Evolutionary conservation across 2,888 invertebrate genomes (phyloP).

Genomic region (Tryphoninae sp.): DNA sequence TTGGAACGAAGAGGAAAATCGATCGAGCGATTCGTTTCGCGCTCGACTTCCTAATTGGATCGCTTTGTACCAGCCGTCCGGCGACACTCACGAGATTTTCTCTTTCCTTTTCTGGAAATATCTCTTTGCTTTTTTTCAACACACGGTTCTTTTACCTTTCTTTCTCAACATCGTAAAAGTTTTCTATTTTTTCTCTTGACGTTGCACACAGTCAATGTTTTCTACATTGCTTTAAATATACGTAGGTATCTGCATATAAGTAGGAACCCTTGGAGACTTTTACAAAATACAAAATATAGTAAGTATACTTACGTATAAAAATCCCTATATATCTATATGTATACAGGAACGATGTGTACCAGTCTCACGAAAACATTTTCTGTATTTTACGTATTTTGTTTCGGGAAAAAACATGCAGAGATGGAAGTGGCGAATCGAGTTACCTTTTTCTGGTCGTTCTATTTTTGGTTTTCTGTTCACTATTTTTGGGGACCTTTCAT

Average conservation of each 20-base stretch:
- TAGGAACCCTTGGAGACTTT: neutral
- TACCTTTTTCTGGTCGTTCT: constrained; percentile 37
- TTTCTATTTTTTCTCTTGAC: constrained; percentile 2
- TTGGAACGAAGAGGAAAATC: constrained; percentile 54
- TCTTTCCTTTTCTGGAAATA: constrained; percentile 23
- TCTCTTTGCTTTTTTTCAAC: constrained; percentile 29
- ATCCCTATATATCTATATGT: neutral
- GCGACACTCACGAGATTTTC: constrained; percentile 46
- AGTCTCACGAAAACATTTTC: constrained; percentile 25
- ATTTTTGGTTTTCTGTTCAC: constrained; percentile 32
- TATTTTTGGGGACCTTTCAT: constrained; percentile 15
- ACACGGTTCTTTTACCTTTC: constrained; percentile 12
- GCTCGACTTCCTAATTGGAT: constrained; percentile 75
- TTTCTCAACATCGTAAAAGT: constrained; percentile 33
- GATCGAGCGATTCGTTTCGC: constrained; percentile 74
- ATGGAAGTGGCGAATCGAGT: constrained; percentile 57
- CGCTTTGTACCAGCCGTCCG: constrained; percentile 71
- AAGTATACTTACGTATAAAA: constrained; percentile 16
- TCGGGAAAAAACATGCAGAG: constrained; percentile 30
- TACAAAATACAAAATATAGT: constrained; percentile 11
- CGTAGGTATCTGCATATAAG: neutral
- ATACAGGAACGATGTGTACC: neutral
- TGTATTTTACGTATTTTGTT: constrained; percentile 53
- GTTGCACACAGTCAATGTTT: constrained; percentile 1
- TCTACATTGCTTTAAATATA: neutral